phyloP scores from a whole-genome alignment of 1,140 invertebrate species.

The Sarcophaga peregrina region DNA sequence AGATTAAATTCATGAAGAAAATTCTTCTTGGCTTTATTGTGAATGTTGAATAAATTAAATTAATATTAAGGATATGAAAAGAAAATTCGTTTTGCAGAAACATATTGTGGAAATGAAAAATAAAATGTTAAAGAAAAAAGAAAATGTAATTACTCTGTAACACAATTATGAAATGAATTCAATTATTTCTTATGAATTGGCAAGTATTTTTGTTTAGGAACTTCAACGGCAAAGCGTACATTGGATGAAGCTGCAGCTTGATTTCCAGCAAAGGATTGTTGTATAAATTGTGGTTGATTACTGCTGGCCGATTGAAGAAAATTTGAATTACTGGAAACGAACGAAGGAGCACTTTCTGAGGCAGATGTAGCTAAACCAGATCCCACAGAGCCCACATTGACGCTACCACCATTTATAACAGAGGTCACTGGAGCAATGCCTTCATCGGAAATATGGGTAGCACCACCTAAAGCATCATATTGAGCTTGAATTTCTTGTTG shows the following conservation, averaged over 20 bases:
- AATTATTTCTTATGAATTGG: slow-evolving; percentile 57
- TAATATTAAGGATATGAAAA: no score
- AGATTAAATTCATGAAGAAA: no score
- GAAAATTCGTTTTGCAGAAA: no score
- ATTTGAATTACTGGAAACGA: background rate
- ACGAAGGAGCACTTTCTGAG: no score
- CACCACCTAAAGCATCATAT: slow-evolving; percentile 61
- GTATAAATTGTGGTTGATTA: background rate
- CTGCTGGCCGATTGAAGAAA: background rate
- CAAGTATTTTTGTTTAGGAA: slow-evolving; percentile 52
- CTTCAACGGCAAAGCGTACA: background rate
- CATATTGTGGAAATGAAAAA: no score
- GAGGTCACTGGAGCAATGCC: slow-evolving; percentile 59
- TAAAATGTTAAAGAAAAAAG: no score
- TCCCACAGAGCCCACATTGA: background rate
- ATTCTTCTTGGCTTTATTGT: no score
- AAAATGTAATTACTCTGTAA: background rate
- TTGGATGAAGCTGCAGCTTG: slow-evolving; percentile 29
- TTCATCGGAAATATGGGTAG: slow-evolving; percentile 63
- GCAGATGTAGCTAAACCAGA: background rate
- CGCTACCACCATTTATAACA: slow-evolving; percentile 48
- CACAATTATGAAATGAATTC: background rate
- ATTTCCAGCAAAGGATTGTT: background rate
- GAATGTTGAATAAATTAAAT: no score
- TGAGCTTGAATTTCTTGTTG: slow-evolving; percentile 65